Evolutionary conservation across 2,113 vertebrate genomes (phyloP).

Genomic region (Oxygymnocypris stewartii): DNA sequence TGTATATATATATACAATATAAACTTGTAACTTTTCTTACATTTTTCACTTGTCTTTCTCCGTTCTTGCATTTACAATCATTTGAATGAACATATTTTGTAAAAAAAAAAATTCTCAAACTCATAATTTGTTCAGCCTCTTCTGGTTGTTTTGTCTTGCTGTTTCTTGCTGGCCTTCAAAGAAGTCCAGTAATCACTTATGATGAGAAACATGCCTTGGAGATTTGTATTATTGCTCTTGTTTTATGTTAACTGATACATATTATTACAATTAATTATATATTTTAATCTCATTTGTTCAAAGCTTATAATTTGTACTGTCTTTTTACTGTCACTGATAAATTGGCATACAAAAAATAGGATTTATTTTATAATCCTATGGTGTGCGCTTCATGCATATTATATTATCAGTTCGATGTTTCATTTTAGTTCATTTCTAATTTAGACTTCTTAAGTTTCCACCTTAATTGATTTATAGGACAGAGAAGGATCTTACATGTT

Average conservation of each 20-base stretch:
- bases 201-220: neutral
- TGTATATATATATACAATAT: no score
- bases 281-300: neutral
- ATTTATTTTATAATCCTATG: neutral
- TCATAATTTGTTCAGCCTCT: neutral
- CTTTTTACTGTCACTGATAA: neutral
- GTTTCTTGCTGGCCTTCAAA: neutral
- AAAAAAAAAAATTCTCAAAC: no score
- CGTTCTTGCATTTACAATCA: neutral
- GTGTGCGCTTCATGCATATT: neutral
- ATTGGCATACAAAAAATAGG: neutral
- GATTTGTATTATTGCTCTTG: neutral
- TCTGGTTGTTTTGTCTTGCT: neutral
- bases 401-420: neutral
- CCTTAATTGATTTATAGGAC: neutral
- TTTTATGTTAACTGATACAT: neutral
- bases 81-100: no score
- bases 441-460: neutral
- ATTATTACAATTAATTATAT: neutral
- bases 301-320: neutral
- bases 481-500: neutral
- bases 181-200: neutral
- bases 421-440: neutral
- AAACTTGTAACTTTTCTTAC: no score
- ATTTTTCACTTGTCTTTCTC: no score